Conservation (phyloP, 2,888 invertebrate genomes). For the Metopia argyrocephala region DNA sequence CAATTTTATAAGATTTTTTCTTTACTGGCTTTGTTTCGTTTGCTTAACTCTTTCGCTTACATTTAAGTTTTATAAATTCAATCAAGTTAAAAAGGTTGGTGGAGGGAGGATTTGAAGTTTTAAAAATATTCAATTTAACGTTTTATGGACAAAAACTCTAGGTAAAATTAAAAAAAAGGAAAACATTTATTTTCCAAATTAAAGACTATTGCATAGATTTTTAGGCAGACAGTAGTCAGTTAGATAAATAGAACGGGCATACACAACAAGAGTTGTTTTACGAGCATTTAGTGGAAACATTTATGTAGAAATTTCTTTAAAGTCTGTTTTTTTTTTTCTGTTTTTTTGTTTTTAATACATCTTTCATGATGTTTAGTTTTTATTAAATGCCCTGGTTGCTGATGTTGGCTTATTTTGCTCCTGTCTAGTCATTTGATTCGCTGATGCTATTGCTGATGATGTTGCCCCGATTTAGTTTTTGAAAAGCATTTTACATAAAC, state of each 20-base stretch:
- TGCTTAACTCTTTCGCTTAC: not conserved
- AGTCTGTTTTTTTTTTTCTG: not conserved
- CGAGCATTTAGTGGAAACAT: not conserved
- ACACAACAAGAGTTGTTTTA: too few species aligned
- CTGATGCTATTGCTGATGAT: not conserved
- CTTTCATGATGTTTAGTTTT: slow-evolving; percentile 22
- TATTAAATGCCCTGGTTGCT: too few species aligned
- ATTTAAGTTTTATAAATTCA: slow-evolving; percentile 17
- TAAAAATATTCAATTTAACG: slow-evolving; percentile 22
- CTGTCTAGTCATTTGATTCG: slow-evolving; percentile 35
- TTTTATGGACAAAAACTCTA: slow-evolving; percentile 33
- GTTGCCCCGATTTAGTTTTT: slow-evolving; percentile 11
- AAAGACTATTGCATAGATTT: slow-evolving; percentile 4
- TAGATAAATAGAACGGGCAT: too few species aligned
- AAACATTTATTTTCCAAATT: slow-evolving; percentile 5
- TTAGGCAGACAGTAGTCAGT: too few species aligned
- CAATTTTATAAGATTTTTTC: too few species aligned
- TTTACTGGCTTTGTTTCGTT: too few species aligned
- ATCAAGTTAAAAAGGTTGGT: slow-evolving; percentile 10
- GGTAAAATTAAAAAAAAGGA: not conserved
- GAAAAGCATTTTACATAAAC: slow-evolving; percentile 8
- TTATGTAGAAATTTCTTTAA: not conserved
- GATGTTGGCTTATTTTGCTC: slow-evolving; percentile 4
- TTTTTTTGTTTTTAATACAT: slow-evolving; percentile 15
- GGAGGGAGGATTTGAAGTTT: not conserved